Conservation (phyloP, 1,140 invertebrate genomes). For the Drosophila obscura region DNA sequence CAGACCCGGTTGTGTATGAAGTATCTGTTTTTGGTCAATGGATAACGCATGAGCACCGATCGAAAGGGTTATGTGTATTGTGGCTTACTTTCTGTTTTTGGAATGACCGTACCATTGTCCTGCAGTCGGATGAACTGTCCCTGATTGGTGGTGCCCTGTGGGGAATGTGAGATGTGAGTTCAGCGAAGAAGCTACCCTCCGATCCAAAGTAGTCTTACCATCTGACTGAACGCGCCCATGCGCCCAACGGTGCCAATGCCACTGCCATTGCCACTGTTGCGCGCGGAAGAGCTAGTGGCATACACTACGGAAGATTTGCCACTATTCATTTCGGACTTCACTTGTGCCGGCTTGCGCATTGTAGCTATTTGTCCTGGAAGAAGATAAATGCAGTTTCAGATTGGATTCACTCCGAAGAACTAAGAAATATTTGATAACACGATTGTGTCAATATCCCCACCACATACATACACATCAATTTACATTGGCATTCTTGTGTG, state of each 20-base stretch:
- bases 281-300: slow-evolving; percentile 53
- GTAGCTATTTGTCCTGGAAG: slow-evolving; percentile 74
- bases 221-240: slow-evolving; percentile 75
- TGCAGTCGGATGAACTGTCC: slow-evolving; percentile 75
- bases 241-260: slow-evolving; percentile 58
- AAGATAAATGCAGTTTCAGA: slow-evolving; percentile 21
- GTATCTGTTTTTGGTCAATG: slow-evolving; percentile 45
- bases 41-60: slow-evolving; percentile 2
- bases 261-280: slow-evolving; percentile 49
- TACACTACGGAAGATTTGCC: slow-evolving; percentile 56
- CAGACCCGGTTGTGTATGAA: slow-evolving; percentile 65
- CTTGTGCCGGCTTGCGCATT: slow-evolving; percentile 69
- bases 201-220: slow-evolving; percentile 50
- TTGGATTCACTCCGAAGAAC: slow-evolving; percentile 8
- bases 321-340: slow-evolving; percentile 65
- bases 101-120: slow-evolving; percentile 67
- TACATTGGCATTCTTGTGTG: not conserved
- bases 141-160: slow-evolving; percentile 61
- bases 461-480: slow-evolving; percentile 16
- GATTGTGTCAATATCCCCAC: slow-evolving; percentile 14
- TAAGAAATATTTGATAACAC: slow-evolving; percentile 29
- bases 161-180: not conserved
- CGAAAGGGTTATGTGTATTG: not conserved
- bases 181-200: not conserved
- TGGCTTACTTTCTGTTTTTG: slow-evolving; percentile 74